phyloP scores from a whole-genome alignment of 1,140 invertebrate species.

The Bombus vancouverensis region DNA sequence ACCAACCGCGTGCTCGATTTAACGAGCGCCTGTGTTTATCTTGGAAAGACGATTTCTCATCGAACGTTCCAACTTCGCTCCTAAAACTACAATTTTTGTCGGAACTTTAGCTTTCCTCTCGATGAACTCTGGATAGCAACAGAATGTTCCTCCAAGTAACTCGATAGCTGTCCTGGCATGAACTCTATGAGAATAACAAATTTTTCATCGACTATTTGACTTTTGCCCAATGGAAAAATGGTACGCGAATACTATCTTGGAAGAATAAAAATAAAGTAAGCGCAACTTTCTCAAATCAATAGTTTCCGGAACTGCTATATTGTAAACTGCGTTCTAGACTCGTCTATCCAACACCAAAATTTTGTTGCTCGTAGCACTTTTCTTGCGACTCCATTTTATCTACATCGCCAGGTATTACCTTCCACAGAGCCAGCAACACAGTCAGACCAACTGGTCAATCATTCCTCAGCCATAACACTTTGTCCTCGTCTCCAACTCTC shows the following conservation, averaged over 20 bases:
- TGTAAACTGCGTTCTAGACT: no score
- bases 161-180: neutral
- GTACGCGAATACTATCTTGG: neutral
- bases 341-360: no score
- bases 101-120: neutral
- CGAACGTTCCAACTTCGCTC: slow-evolving; percentile 17
- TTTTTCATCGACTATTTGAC: neutral
- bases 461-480: neutral
- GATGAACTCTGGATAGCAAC: neutral
- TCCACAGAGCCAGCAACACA: neutral
- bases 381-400: no score
- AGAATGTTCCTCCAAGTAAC: neutral
- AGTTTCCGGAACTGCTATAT: no score
- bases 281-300: no score
- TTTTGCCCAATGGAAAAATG: neutral
- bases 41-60: slow-evolving; percentile 22
- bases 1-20: slow-evolving; percentile 14
- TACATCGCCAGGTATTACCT: neutral
- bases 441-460: no score
- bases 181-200: neutral
- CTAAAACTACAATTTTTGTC: slow-evolving; percentile 26
- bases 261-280: no score
- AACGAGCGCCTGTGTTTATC: slow-evolving; percentile 26
- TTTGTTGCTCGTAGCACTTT: no score
- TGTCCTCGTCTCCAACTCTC: fast-evolving